A percentile compares a stretch with the other conserved stretches of the same genome.
These are phyloP conservation scores for Thermophis baileyi DNA, from an alignment of 2,113 vertebrate genomes.

Conservation along the genomic window DNA sequence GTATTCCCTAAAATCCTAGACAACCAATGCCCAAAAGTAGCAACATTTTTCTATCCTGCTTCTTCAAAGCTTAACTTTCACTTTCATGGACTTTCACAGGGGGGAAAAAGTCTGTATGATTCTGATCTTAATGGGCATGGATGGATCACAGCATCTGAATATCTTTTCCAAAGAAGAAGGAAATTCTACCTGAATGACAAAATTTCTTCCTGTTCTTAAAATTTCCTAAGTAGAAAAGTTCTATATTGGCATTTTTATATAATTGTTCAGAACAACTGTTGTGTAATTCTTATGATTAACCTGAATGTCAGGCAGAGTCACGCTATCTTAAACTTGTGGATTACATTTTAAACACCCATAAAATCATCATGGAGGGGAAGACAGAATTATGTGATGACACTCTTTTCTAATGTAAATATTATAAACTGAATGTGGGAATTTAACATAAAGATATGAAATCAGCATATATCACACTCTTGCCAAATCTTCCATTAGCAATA, in stretches of 20 bases:
- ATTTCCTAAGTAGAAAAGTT: not conserved
- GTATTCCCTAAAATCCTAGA: not conserved
- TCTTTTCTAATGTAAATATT: not conserved
- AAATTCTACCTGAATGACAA: not conserved
- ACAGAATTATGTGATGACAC: not conserved
- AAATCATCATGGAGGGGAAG: not conserved
- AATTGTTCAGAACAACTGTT: not conserved
- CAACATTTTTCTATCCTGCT: not conserved
- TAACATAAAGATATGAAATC: slow-evolving; percentile 1
- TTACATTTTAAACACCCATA: slow-evolving; percentile 4
- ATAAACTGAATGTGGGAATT: not conserved
- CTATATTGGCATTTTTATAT: not conserved
- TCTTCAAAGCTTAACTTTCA: not conserved
- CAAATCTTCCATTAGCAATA: slow-evolving; percentile 19
- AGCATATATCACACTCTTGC: not conserved
- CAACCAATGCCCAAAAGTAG: not conserved
- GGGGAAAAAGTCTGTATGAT: not conserved
- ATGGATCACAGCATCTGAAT: not conserved
- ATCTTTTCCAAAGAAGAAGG: not conserved
- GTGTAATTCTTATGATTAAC: not conserved
- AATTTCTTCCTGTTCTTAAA: not conserved
- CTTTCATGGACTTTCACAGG: not conserved
- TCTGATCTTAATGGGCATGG: not conserved
- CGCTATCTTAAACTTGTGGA: not conserved
- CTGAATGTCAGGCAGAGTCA: not conserved